Evolutionary conservation across 2,113 vertebrate genomes (phyloP), one percentile per base, ranked within the genome.

Genomic region (Corapipo altera): DNA sequence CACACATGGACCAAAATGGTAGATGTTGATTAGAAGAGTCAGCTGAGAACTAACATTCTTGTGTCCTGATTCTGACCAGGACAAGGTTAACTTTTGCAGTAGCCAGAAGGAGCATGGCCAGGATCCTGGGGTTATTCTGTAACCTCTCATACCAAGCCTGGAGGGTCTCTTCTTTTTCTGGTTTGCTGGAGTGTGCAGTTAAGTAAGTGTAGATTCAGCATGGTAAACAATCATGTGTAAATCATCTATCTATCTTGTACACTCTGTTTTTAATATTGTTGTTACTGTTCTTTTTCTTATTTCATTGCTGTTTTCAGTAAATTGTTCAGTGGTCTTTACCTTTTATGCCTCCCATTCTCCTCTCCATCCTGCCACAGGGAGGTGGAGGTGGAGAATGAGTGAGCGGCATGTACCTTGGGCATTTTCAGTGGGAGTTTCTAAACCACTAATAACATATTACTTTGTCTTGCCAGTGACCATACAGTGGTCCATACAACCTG

Each of bases 161-260:
- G 0, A 6, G 11, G 14, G 8, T 12, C 0, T 0, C 43, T 37
- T 58, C 18, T 37, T 66, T 73, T 43, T 35, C 76, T 58, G 18
- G 6, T 52, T 33, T 23, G 37, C 19, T 51, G 59, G 10, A 44
- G 18, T 28, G 22, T 66, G 44, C 0, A 3, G 14, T 4, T 1
- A 0, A 16, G 28, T 10, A 4, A 11, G 4, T 39, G 19, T 37
- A 28, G 5, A 5, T 8, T 51, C 37, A 41, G 33, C 12, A 19
- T 13, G 37, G 26, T 15, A 22, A 80, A 3, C 11, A 35, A 11
- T 43, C 1, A 0, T 0, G 0, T 24, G 43, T n/a, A 26, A 41
- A 41, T 41, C 6, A 22, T 15, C 18, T 35, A 6, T 43, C 26
- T 57, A 6, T 21, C 35, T 57, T 11, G 5, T 27, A 52, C 10